Percentiles rank a stretch among this genome's conserved stretches.
Evolutionary conservation across 2,797 vertebrate species (phyloP).

Genomic region (Pangasius krempfi): DNA sequence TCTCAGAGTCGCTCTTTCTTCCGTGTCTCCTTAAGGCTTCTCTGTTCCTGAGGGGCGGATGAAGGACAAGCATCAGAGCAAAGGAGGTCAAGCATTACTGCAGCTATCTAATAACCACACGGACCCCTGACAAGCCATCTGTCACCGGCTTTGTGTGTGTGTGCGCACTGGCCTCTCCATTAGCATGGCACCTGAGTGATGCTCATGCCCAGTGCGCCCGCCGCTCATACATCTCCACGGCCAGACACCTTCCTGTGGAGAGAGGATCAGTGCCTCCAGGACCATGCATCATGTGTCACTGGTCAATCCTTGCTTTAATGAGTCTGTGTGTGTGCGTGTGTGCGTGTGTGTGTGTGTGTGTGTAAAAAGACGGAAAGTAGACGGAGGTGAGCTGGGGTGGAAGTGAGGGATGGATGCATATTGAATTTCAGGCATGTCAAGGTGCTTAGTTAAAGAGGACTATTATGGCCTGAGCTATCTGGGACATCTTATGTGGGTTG

Average conservation of each 20-base stretch:
- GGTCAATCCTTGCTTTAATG: slow-evolving; percentile 40
- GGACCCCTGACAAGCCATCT: slow-evolving; percentile 43
- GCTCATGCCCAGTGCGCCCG: slow-evolving; percentile 45
- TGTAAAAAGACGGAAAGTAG: neutral
- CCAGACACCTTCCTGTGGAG: slow-evolving; percentile 51
- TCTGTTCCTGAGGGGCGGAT: slow-evolving; percentile 28
- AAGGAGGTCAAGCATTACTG: slow-evolving; percentile 52
- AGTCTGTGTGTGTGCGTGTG: slow-evolving; percentile 37
- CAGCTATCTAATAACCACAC: slow-evolving; percentile 51
- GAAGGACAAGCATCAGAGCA: slow-evolving; percentile 44
- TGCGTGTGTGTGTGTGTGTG: slow-evolving; percentile 36
- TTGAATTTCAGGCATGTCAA: slow-evolving; percentile 26
- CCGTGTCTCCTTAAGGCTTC: slow-evolving; percentile 8
- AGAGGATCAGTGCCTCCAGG: slow-evolving; percentile 47
- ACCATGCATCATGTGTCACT: slow-evolving; percentile 52
- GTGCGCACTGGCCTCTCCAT: slow-evolving; percentile 45
- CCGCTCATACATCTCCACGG: slow-evolving; percentile 50
- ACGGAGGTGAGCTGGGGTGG: neutral
- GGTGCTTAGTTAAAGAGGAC: slow-evolving; percentile 28
- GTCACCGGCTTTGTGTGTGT: slow-evolving; percentile 38
- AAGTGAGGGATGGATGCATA: neutral
- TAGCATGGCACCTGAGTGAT: slow-evolving; percentile 54
- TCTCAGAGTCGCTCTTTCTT: slow-evolving; percentile 2
- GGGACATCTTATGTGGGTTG: slow-evolving; percentile 17
- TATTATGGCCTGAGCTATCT: slow-evolving; percentile 34